Evolutionary conservation across 2,888 invertebrate species (phyloP).

Genomic region (Meteorus colon): DNA sequence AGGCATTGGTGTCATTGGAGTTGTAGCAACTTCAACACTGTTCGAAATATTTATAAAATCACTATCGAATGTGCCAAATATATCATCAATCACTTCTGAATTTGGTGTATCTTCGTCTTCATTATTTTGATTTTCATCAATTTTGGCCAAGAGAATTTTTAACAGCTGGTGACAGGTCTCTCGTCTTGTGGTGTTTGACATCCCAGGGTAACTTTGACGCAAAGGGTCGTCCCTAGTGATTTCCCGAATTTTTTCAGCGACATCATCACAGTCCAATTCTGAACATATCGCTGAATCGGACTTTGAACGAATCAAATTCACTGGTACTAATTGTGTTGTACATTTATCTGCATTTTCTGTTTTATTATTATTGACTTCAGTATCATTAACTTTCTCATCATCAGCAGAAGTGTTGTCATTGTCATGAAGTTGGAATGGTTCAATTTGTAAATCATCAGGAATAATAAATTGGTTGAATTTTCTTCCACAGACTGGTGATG

Average conservation of each 20-base stretch:
- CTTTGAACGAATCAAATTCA: conserved; percentile 20
- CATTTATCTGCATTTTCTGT: neutral
- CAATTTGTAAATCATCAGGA: conserved; percentile 1
- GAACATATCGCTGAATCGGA: conserved; percentile 25
- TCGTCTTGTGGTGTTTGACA: conserved; percentile 29
- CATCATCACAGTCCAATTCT: conserved; percentile 4
- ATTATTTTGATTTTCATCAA: neutral
- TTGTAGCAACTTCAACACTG: neutral
- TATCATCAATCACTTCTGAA: neutral
- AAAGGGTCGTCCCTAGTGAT: conserved; percentile 8
- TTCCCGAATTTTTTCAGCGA: neutral
- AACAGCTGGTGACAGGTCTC: conserved; percentile 33
- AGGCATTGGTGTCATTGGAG: conserved; percentile 9
- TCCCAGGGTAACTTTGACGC: conserved; percentile 35
- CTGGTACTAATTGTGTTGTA: neutral
- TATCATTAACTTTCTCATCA: neutral
- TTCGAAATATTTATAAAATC: neutral
- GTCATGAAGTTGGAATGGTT: conserved; percentile 6
- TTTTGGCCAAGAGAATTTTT: conserved; percentile 22
- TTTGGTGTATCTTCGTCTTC: neutral
- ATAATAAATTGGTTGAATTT: neutral
- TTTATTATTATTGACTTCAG: conserved; percentile 3
- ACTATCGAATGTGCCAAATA: neutral
- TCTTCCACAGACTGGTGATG: conserved; percentile 26
- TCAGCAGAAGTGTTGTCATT: neutral